Conservation (phyloP, 2,888 invertebrate genomes). For the Eristalis intricaria region DNA sequence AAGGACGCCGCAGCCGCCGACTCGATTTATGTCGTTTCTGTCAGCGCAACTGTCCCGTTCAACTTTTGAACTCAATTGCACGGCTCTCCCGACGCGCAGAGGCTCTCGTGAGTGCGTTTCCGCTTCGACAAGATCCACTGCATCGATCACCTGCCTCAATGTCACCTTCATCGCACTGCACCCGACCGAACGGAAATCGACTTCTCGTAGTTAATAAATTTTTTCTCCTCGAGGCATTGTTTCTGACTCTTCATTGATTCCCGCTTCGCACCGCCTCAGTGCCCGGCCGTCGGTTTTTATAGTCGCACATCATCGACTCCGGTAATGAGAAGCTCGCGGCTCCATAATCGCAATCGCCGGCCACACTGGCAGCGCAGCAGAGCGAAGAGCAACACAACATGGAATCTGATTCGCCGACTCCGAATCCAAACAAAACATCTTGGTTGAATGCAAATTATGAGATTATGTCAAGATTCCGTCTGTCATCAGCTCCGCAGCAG, state of each 20-base stretch:
- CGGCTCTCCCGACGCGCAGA: not conserved
- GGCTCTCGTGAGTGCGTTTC: not conserved
- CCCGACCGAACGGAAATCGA: constrained; percentile 47
- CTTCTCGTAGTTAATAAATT: constrained; percentile 49
- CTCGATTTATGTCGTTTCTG: not conserved
- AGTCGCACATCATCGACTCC: constrained; percentile 53
- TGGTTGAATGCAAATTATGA: constrained; percentile 65
- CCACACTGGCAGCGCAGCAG: constrained; percentile 8
- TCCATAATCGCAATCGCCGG: constrained; percentile 13
- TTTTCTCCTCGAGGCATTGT: constrained; percentile 10
- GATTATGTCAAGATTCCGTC: constrained; percentile 63
- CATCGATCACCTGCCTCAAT: constrained; percentile 30
- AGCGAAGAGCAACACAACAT: not conserved
- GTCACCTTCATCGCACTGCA: constrained; percentile 41
- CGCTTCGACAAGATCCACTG: not conserved
- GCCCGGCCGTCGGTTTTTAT: not conserved
- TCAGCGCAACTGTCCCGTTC: not conserved
- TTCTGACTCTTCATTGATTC: constrained; percentile 4
- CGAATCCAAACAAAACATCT: constrained; percentile 45
- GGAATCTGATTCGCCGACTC: constrained; percentile 9
- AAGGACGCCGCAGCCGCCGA: not conserved
- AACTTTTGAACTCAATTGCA: not conserved
- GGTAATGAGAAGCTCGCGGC: constrained; percentile 51
- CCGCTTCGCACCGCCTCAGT: not conserved
- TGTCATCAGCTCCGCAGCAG: constrained; percentile 11